These are phyloP conservation scores for Nannoperca obscura DNA, from an alignment of 2,797 vertebrate genomes.

Conservation along the genomic window DNA sequence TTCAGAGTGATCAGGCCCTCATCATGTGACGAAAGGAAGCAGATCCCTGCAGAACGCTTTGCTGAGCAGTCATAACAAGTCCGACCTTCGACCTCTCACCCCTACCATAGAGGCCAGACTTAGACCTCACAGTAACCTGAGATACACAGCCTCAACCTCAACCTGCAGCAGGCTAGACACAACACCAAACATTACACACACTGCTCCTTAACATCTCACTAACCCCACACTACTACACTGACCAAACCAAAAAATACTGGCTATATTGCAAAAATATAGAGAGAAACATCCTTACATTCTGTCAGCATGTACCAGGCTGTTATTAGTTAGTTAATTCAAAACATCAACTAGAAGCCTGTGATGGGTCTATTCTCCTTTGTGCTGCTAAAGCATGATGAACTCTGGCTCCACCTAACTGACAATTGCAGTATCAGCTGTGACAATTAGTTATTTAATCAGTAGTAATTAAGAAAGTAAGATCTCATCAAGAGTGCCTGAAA, in stretches of 20 bases:
- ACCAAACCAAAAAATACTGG: conserved; percentile 23
- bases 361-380: not conserved
- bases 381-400: conserved; percentile 15
- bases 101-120: conserved; percentile 61
- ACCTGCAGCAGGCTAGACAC: conserved; percentile 75
- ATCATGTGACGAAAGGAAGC: conserved; percentile 66
- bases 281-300: conserved; percentile 1
- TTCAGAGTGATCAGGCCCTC: conserved; percentile 49
- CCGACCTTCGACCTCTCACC: conserved; percentile 67
- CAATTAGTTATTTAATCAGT: not conserved
- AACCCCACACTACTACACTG: conserved; percentile 27
- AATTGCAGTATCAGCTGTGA: conserved; percentile 4
- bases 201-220: conserved; percentile 38
- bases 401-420: conserved; percentile 28
- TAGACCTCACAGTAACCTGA: conserved; percentile 79
- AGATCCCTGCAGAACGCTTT: conserved; percentile 61
- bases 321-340: conserved; percentile 28
- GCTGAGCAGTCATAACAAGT: conserved; percentile 81
- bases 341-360: conserved; percentile 4
- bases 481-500: not conserved
- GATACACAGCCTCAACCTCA: conserved; percentile 68
- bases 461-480: not conserved
- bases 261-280: not conserved
- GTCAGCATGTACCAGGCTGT: conserved; percentile 24
- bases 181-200: conserved; percentile 73